Evolutionary conservation across 2,888 invertebrate species (phyloP).

Genomic region (Cryptus armator): DNA sequence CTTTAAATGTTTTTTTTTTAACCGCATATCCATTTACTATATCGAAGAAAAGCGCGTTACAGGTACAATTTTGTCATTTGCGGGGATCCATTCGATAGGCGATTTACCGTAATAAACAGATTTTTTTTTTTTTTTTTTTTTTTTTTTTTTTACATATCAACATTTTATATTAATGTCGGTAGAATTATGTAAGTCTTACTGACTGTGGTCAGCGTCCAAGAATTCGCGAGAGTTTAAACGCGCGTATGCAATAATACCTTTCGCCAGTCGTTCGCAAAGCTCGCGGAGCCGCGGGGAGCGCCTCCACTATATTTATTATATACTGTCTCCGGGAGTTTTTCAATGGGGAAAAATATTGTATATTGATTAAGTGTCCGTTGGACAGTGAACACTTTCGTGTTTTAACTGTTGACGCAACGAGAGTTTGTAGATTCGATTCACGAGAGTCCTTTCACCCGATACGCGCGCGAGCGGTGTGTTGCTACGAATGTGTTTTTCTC

Average conservation of each 20-base stretch:
- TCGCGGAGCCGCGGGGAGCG: too few relatives aligned
- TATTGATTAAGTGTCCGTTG: neutral
- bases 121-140: neutral
- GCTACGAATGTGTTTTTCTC: constrained; percentile 1
- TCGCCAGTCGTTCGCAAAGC: too few relatives aligned
- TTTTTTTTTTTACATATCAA: neutral
- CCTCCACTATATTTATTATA: neutral
- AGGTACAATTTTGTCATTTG: neutral
- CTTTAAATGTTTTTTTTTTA: too few relatives aligned
- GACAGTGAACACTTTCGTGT: constrained; percentile 26
- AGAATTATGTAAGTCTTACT: neutral
- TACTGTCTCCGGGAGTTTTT: neutral
- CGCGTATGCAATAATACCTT: too few relatives aligned
- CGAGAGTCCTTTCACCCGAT: constrained; percentile 52
- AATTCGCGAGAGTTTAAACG: neutral
- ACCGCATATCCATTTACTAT: too few relatives aligned
- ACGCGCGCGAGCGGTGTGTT: neutral
- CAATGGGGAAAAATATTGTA: neutral
- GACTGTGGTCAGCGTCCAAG: neutral
- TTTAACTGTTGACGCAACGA: constrained; percentile 37
- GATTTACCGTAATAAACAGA: neutral
- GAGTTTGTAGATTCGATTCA: constrained; percentile 21
- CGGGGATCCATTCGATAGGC: neutral
- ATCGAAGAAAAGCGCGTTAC: too few relatives aligned
- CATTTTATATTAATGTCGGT: neutral